Conservation (phyloP, 64 coral and sea anemone species). For the Porites australiensis region DNA sequence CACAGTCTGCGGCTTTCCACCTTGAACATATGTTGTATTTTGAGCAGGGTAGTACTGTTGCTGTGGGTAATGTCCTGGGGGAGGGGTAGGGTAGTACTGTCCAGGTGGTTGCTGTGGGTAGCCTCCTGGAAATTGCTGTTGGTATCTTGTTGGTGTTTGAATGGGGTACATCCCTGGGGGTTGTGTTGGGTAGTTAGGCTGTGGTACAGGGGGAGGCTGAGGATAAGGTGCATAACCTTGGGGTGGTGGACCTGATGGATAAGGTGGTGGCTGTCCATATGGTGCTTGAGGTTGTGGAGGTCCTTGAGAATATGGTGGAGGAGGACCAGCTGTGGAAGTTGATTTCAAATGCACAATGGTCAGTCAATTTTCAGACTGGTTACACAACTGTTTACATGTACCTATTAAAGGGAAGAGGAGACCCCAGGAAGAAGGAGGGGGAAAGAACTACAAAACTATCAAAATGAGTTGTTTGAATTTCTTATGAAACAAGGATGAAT, state of each 20-base stretch:
- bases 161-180: slow-evolving; percentile 24
- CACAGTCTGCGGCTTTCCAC: slow-evolving; percentile 84
- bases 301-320: slow-evolving; percentile 45
- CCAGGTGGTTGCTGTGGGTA: slow-evolving; percentile 63
- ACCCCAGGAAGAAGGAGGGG: no score
- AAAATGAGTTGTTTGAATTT: no score
- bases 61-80: slow-evolving; percentile 80
- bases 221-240: slow-evolving; percentile 63
- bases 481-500: no score
- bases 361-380: neutral
- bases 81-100: slow-evolving; percentile 50
- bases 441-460: no score
- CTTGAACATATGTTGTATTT: slow-evolving; percentile 60
- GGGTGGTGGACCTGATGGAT: slow-evolving; percentile 66
- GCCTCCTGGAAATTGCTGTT: no score
- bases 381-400: no score
- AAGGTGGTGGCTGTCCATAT: slow-evolving; percentile 55
- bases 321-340: slow-evolving; percentile 53
- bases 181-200: slow-evolving; percentile 72
- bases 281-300: slow-evolving; percentile 50
- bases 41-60: slow-evolving; percentile 74
- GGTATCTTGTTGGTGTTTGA: slow-evolving; percentile 49
- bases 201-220: slow-evolving; percentile 47
- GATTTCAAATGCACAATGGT: neutral
- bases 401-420: no score